These are phyloP conservation scores for Pelecanoides urinatrix DNA, from an alignment of 2,113 vertebrate genomes.

Conservation along the genomic window DNA sequence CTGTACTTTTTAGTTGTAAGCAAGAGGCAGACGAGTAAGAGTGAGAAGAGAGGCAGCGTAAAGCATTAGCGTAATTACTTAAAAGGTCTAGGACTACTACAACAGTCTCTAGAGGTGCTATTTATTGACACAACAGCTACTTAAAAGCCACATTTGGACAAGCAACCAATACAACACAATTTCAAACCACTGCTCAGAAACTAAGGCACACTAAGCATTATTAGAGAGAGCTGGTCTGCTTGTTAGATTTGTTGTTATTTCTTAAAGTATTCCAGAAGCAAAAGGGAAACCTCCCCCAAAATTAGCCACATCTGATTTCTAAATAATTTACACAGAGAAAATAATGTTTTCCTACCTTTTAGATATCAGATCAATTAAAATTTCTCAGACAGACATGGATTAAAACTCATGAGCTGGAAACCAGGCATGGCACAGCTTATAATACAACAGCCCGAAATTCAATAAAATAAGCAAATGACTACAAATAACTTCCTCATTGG, in stretches of 20 bases:
- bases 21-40: neutral
- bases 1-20: neutral
- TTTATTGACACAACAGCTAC: neutral
- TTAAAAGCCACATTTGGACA: neutral
- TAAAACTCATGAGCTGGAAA: neutral
- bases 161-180: neutral
- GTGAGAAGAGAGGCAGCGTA: neutral
- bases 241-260: neutral
- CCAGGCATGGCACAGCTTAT: neutral
- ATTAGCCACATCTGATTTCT: neutral
- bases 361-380: neutral
- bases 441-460: neutral
- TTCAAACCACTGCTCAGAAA: neutral
- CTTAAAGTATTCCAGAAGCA: neutral
- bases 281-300: neutral
- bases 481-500: neutral
- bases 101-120: neutral
- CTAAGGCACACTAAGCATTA: neutral
- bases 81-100: neutral
- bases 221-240: accelerated
- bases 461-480: neutral
- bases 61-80: neutral
- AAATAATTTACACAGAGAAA: neutral
- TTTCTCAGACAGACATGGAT: neutral
- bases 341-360: neutral